Evolutionary conservation across 2,888 invertebrate genomes (phyloP), one percentile per base, ranked within the genome.

Genomic region (Drosophila putrida): DNA sequence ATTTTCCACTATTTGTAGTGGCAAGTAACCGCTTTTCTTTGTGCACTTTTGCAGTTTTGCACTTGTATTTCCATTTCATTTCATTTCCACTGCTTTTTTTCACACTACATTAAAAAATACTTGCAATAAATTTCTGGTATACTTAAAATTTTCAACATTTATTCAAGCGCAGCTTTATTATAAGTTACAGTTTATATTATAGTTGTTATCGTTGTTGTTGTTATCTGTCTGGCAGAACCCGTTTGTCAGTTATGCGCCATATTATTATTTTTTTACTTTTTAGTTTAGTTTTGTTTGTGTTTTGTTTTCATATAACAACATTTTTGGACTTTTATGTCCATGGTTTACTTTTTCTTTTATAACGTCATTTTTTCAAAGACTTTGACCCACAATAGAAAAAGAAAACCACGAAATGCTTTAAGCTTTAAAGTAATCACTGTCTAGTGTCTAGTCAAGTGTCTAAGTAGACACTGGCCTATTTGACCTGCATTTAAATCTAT

Each of bases 291-390:
- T 60, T 61, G 76, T 81, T 39, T 50, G 50, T 61, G 76, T 81
- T 79, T 83, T 53, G 41, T 39, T 57, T 60, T 66, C 47, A 77
- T 63, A 84, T 74, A 70, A 71, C 62, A 62, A 80, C 75, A 78
- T 76, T 68, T 73, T 65, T 43, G 47, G 44, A 43, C 50, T 65
- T 77, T 72, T 71, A 71, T 84, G 78, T 71, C 39, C 67, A 62
- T 74, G 88, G 69, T 75, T 86, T 83, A 81, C 87, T 88, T 85
- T 88, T 86, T 83, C 82, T 85, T 84, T 88, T 85, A 67, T 65
- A 84, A 79, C 83, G 66, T 82, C 78, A 78, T 88, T 85, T 84
- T 88, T 82, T 61, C 75, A 84, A 87, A 84, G 80, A 73, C 82
- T 85, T 88, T 85, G 88, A 88, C 86, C 84, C 79, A 88, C 72